Evolutionary conservation across 1,140 invertebrate genomes (phyloP).

Genomic region (Linepithema humile): DNA sequence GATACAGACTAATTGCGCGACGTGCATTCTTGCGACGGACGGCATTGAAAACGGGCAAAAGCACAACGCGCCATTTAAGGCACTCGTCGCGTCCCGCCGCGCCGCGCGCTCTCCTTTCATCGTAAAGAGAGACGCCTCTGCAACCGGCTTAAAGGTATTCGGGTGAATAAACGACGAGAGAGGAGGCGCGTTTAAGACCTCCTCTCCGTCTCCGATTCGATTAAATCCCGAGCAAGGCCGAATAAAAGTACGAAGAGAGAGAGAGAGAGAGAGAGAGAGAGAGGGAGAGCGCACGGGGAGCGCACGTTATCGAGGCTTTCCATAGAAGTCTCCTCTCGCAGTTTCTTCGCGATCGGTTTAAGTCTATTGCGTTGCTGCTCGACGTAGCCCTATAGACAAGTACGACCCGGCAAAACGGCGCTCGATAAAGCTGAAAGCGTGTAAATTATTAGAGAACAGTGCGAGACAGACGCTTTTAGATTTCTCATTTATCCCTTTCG

Average conservation of each 20-base stretch:
- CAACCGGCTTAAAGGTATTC: constrained; percentile 34
- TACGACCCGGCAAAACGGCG: not conserved
- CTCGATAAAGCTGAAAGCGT: constrained; percentile 26
- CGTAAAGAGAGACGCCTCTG: constrained; percentile 49
- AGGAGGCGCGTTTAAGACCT: constrained; percentile 29
- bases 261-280: too few relatives aligned
- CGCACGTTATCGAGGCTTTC: constrained; percentile 39
- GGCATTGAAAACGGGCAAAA: constrained; percentile 63
- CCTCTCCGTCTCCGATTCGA: constrained; percentile 18
- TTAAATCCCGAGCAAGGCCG: constrained; percentile 48
- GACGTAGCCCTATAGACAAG: not conserved
- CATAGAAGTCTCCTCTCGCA: constrained; percentile 12
- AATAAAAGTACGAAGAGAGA: constrained; percentile 45
- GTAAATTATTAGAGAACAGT: constrained; percentile 24
- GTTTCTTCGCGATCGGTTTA: constrained; percentile 31
- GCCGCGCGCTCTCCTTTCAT: constrained; percentile 53
- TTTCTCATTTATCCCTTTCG: not conserved
- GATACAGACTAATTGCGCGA: constrained; percentile 32
- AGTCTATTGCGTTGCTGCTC: constrained; percentile 34
- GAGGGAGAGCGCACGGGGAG: too few relatives aligned
- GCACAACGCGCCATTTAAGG: constrained; percentile 72
- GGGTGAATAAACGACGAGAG: constrained; percentile 45
- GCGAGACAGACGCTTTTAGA: not conserved
- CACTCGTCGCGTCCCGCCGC: constrained; percentile 31
- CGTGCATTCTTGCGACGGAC: constrained; percentile 17